Evolutionary conservation across 2,888 invertebrate species (phyloP), one percentile per base, ranked within the genome.

Genomic region (Serripes groenlandicus): DNA sequence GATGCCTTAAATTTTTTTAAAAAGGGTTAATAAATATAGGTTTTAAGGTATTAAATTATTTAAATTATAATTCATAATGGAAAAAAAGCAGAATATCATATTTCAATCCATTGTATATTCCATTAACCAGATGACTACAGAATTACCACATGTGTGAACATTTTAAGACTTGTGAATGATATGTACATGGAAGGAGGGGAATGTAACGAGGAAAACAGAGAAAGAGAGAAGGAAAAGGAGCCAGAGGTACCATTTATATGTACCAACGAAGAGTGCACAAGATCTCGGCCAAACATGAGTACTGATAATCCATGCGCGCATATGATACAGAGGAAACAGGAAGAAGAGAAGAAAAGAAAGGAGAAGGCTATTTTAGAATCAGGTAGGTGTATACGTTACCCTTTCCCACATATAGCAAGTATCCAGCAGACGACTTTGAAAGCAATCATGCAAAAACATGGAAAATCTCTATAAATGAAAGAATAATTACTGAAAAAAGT

Each of bases 111-210:
- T n/a, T n/a, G n/a, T n/a, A n/a, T n/a, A n/a, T n/a, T n/a, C n/a
- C n/a, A n/a, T n/a, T n/a, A n/a, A n/a, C n/a, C 97, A 81, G 97
- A 98, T 84, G 98, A 99, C 95, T 99, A 97, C 93, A 96, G 98
- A 92, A 95, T 97, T 88, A 98, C 98, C 0, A 97, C 98, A 0
- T 98, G 98, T 93, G 96, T 98, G 89, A 97, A 97, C 87, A 95
- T 98, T 66, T 95, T 99, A 56, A 97, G 97, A 94, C 97, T 97
- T 96, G 95, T 98, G 71, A 96, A 96, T n/a, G 87, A 81, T 64
- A 85, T 90, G 66, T 83, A 89, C 74, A 83, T 86, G 81, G 88
- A 88, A 52, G 89, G 83, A 15, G 82, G 82, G 11, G 80, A 87
- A 56, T 83, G 84, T 58, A 85, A 86, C 28, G 85, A 85, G 23